These are phyloP conservation scores for Danio choprae DNA, from an alignment of 2,797 vertebrate species.

Conservation along the genomic window DNA sequence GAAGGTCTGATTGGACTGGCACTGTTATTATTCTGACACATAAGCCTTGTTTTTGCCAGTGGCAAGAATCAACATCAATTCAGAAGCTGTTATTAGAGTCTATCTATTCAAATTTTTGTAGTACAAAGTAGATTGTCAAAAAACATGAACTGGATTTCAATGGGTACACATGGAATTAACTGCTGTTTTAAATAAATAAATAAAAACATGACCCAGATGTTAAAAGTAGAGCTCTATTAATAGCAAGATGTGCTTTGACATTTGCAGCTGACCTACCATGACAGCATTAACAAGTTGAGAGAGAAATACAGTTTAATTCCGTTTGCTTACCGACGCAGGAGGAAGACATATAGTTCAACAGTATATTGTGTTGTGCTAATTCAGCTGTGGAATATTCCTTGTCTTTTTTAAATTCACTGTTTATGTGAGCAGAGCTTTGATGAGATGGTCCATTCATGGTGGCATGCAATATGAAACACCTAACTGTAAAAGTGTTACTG, in stretches of 20 bases:
- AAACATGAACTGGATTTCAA: conserved; percentile 49
- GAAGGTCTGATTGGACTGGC: conserved; percentile 48
- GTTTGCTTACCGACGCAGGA: background rate
- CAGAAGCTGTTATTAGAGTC: conserved; percentile 66
- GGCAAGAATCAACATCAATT: conserved; percentile 48
- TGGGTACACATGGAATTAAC: conserved; percentile 50
- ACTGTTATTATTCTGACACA: conserved; percentile 53
- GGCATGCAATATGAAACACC: background rate
- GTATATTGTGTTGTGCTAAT: background rate
- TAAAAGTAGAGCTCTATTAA: conserved; percentile 78
- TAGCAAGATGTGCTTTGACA: conserved; percentile 66
- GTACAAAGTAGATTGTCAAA: conserved; percentile 69
- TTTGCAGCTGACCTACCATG: conserved; percentile 63
- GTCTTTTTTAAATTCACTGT: conserved; percentile 12
- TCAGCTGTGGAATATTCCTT: background rate
- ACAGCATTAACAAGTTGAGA: conserved; percentile 69
- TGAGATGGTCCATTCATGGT: background rate
- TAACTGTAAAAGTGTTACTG: background rate
- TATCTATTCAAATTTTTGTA: conserved; percentile 64
- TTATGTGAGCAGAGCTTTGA: conserved; percentile 7
- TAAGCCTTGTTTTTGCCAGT: conserved; percentile 38
- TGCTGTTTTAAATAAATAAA: conserved; percentile 50
- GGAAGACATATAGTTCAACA: conserved; percentile 9
- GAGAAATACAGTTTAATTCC: conserved; percentile 50
- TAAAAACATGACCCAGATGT: conserved; percentile 76